These are phyloP conservation scores for Cyanoderma ruficeps DNA, from an alignment of 2,113 vertebrate genomes.

Conservation along the genomic window DNA sequence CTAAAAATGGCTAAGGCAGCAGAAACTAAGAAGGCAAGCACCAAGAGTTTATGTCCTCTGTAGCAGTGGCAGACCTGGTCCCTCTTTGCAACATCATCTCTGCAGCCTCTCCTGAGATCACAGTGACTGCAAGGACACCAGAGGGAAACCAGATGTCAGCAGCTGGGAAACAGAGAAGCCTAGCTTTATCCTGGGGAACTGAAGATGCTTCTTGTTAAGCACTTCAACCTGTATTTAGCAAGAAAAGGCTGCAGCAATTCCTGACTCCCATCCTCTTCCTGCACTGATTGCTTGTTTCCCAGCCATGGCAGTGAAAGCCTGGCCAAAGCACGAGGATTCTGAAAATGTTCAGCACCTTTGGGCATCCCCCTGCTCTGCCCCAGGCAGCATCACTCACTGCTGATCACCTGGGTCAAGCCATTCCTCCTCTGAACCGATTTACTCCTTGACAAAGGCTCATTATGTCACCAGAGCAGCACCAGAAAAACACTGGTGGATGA, in stretches of 20 bases:
- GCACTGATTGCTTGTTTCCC: not conserved
- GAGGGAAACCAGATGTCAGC: not conserved
- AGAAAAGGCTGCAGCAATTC: not conserved
- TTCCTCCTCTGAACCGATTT: not conserved
- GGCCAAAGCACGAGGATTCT: rapidly evolving
- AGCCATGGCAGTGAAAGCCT: not conserved
- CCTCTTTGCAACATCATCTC: not conserved
- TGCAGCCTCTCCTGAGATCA: not conserved
- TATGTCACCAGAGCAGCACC: not conserved
- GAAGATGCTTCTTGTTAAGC: not conserved
- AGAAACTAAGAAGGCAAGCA: not conserved
- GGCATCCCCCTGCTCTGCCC: not conserved
- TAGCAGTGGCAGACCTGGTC: not conserved
- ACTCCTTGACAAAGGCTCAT: not conserved
- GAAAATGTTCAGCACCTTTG: not conserved
- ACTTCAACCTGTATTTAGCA: not conserved
- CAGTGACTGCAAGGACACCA: not conserved
- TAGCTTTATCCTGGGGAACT: not conserved
- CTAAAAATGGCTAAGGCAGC: not conserved
- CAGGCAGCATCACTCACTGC: not conserved
- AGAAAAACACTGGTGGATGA: not conserved
- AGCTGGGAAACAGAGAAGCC: not conserved
- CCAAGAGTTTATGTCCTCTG: not conserved
- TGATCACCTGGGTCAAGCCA: not conserved
- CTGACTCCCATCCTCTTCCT: not conserved